Base-by-base conservation (phyloP, 2,888 invertebrate genomes). In the Synanthedon andrenaeformis region DNA sequence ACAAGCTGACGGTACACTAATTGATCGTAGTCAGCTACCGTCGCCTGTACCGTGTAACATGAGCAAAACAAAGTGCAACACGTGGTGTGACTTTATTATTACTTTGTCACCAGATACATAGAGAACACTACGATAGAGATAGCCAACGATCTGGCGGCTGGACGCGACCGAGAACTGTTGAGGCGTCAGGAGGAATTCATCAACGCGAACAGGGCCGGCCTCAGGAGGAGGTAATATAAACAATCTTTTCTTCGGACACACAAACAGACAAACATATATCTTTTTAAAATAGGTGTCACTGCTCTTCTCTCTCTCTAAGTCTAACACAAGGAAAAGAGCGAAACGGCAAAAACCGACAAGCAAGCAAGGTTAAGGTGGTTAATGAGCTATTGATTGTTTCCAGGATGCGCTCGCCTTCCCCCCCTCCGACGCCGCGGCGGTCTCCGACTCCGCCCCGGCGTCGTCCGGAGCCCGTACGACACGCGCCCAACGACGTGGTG, bases 91-190 rank as follows among this genome's bases (percentile, higher is more conserved):
- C n/a, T n/a, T n/a, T n/a, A n/a, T n/a, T n/a, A n/a, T n/a, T n/a
- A n/a, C n/a, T 42, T 42, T 42, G 3, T 45, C n/a, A 14, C 0
- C 68, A 88, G 88, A 55, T 88, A 78, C 65, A 83, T 88, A 62
- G 86, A 87, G 61, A 85, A 85, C 67, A 86, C 86, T 0, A 83
- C 85, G 0, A 85, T 86, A 59, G 86, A 87, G 69, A 83, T 84
- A 41, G 81, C 80, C 67, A 87, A 87, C 54, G 87, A 87, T 6
- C 42, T 86, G 51, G 81, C 75, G 0, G 52, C 62, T 3, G 42
- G n/a, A 19, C 72, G 69, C 0, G 86, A 86, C 3, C 79, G 79
- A 10, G 82, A 85, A 17, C 58, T 88, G 54, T 61, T 82, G 59
- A 56, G 86, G 2, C 58, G 81, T 0, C 88, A 88, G 66, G 87